Evolutionary conservation across 2,113 vertebrate species (phyloP).

Genomic region (Festucalex cinctus): DNA sequence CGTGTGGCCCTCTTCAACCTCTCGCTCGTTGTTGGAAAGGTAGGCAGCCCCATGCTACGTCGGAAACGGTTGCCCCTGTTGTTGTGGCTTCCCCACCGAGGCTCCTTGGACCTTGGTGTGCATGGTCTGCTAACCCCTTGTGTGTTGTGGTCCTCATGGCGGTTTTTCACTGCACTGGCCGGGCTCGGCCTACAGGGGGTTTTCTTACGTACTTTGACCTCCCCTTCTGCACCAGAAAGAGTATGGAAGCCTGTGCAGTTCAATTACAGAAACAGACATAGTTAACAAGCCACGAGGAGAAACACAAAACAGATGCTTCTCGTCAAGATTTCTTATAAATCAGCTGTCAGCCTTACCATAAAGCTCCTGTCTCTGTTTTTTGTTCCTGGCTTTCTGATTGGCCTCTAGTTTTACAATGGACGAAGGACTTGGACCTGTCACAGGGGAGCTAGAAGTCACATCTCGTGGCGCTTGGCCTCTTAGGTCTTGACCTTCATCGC

Average conservation of each 20-base stretch:
- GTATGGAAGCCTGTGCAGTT: conserved; percentile 74
- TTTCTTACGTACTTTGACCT: conserved; percentile 89
- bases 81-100: conserved; percentile 56
- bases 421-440: conserved; percentile 86
- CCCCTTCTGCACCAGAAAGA: conserved; percentile 70
- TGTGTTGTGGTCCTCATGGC: conserved; percentile 48
- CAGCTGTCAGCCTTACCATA: conserved; percentile 72
- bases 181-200: conserved; percentile 52
- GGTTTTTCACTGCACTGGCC: conserved; percentile 60
- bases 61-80: conserved; percentile 63
- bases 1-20: conserved; percentile 84
- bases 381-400: conserved; percentile 96
- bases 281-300: conserved; percentile 32
- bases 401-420: conserved; percentile 95
- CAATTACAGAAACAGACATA: conserved; percentile 49
- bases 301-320: conserved; percentile 50
- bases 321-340: conserved; percentile 27
- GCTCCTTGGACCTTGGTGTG: conserved; percentile 70
- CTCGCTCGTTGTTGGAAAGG: conserved; percentile 74
- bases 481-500: conserved; percentile 77
- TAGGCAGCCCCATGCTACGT: conserved; percentile 68
- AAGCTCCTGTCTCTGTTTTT: conserved; percentile 90
- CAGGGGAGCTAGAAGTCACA: conserved; percentile 53
- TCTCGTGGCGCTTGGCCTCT: conserved; percentile 65
- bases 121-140: conserved; percentile 68